phyloP scores from a whole-genome alignment of 2,888 invertebrate genomes.

The Oconnorella tubifera region DNA sequence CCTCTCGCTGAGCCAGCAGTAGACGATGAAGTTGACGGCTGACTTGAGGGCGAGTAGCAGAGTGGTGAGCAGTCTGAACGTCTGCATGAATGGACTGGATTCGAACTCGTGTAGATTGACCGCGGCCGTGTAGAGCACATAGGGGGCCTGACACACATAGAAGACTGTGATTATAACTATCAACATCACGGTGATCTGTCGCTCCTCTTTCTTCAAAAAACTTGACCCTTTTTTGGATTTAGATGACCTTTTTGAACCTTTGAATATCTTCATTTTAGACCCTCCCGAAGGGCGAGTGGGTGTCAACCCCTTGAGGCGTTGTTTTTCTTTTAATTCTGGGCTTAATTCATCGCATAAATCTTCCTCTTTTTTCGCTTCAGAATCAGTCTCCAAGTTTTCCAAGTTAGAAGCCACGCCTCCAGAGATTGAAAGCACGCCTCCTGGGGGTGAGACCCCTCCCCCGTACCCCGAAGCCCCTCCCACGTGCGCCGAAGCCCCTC shows the following conservation, averaged over 20 bases:
- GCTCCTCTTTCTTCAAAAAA: constrained; percentile 45
- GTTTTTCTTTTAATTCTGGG: too few species aligned
- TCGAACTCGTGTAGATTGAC: constrained; percentile 22
- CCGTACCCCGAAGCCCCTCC: not conserved
- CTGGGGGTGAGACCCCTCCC: not conserved
- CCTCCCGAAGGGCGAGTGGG: not conserved
- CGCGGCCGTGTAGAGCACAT: constrained; percentile 40
- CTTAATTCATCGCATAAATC: too few species aligned
- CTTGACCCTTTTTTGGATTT: not conserved
- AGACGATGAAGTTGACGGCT: constrained; percentile 51
- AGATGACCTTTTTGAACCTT: not conserved
- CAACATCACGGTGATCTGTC: constrained; percentile 52
- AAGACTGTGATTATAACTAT: constrained; percentile 50
- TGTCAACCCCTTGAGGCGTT: too few species aligned
- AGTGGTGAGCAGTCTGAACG: constrained; percentile 30
- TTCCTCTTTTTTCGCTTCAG: too few species aligned
- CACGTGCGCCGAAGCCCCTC: not conserved
- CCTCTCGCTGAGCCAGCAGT: constrained; percentile 55
- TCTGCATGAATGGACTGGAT: constrained; percentile 13
- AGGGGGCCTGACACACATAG: constrained; percentile 50
- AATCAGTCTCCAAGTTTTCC: not conserved
- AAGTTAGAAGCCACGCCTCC: not conserved
- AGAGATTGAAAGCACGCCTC: not conserved
- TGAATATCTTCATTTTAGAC: not conserved
- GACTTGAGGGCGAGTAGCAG: constrained; percentile 47